Conservation (phyloP, 92 coral and sea anemone species). For the Plumapathes pennacea region DNA sequence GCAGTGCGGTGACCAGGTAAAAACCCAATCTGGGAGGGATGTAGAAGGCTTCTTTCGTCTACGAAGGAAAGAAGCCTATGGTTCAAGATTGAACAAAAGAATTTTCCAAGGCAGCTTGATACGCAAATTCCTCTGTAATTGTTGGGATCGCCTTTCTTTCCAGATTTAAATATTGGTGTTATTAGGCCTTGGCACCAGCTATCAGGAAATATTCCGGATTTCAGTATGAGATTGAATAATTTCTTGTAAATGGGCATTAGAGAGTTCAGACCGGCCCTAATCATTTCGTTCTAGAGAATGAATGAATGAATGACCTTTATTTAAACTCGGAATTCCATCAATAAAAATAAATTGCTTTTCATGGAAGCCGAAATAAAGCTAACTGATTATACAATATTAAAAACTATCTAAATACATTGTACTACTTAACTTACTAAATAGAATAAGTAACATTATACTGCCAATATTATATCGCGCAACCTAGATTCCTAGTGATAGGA, state of each 20-base stretch:
- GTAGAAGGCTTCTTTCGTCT: slow-evolving; percentile 27
- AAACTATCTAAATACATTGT: no score
- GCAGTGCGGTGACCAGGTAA: slow-evolving; percentile 37
- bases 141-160: slow-evolving; percentile 23
- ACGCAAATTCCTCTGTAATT: slow-evolving; percentile 52
- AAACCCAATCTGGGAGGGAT: slow-evolving; percentile 54
- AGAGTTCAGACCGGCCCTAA: slow-evolving; percentile 13
- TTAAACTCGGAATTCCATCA: no score
- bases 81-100: slow-evolving; percentile 25
- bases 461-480: no score
- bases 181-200: slow-evolving; percentile 32
- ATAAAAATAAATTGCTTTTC: no score
- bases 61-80: slow-evolving; percentile 24
- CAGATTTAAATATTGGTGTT: slow-evolving; percentile 52
- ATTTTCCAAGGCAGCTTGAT: slow-evolving; percentile 50
- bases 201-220: slow-evolving; percentile 34
- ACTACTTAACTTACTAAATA: no score
- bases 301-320: no score
- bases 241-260: slow-evolving; percentile 17
- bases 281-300: slow-evolving; percentile 50
- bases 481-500: no score
- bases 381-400: no score
- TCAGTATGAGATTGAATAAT: slow-evolving; percentile 32
- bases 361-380: no score
- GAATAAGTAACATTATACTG: no score